Evolutionary conservation across 2,113 vertebrate genomes (phyloP).

Genomic region (Dascyllus trimaculatus): DNA sequence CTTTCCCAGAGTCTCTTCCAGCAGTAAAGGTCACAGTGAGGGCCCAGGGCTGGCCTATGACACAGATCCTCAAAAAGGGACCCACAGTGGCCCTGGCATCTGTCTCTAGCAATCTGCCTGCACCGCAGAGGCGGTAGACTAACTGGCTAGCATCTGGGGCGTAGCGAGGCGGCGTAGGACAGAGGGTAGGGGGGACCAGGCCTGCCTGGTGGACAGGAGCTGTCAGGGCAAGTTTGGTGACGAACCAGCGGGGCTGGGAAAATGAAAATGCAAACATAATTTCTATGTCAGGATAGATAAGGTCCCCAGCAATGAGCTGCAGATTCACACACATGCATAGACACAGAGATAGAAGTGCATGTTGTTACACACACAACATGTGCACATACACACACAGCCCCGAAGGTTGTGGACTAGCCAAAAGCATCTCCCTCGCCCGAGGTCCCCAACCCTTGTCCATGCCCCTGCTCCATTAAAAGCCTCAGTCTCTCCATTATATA

Average conservation of each 20-base stretch:
- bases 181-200: conserved; percentile 48
- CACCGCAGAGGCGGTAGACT: conserved; percentile 70
- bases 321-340: conserved; percentile 71
- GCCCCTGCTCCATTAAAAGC: conserved; percentile 15
- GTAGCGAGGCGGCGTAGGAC: conserved; percentile 57
- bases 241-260: conserved; percentile 81
- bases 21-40: conserved; percentile 82
- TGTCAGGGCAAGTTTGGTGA: conserved; percentile 86
- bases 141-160: conserved; percentile 83
- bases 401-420: conserved; percentile 36
- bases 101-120: conserved; percentile 83
- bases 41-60: conserved; percentile 78
- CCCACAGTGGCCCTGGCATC: conserved; percentile 82
- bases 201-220: conserved; percentile 85
- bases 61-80: conserved; percentile 82
- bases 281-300: conserved; percentile 84
- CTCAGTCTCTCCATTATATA: conserved; percentile 23
- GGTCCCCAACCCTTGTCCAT: conserved; percentile 33
- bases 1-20: conserved; percentile 69
- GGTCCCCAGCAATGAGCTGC: conserved; percentile 75
- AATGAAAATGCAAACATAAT: conserved; percentile 89
- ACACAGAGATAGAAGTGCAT: conserved; percentile 55
- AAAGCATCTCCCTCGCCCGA: conserved; percentile 44
- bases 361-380: conserved; percentile 38
- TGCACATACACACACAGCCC: conserved; percentile 32